These are phyloP conservation scores for Anoplius nigerrimus DNA, from an alignment of 2,888 invertebrate genomes.

Conservation along the genomic window DNA sequence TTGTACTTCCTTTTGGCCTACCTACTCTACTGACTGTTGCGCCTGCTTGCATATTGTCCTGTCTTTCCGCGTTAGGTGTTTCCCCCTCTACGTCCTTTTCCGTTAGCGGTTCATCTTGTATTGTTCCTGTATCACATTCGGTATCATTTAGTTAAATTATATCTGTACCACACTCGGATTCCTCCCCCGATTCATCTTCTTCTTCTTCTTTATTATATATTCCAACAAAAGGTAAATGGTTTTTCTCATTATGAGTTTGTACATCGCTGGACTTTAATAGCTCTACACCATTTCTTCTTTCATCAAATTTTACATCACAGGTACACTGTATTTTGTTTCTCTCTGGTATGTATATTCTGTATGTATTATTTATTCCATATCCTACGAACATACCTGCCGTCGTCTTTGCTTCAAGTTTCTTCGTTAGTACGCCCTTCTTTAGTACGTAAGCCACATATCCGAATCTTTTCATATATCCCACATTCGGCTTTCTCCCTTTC, in stretches of 20 bases:
- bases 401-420: slow-evolving; percentile 17
- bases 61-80: too few relatives aligned
- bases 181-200: too few relatives aligned
- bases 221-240: too few relatives aligned
- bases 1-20: too few relatives aligned
- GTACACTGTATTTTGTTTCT: neutral
- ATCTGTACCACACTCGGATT: too few relatives aligned
- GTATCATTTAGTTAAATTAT: too few relatives aligned
- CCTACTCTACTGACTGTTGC: too few relatives aligned
- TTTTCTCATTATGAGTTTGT: neutral
- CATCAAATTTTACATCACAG: slow-evolving; percentile 20
- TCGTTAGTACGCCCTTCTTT: neutral
- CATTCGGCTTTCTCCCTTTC: slow-evolving; percentile 12
- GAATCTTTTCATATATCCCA: slow-evolving; percentile 19
- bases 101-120: too few relatives aligned
- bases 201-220: too few relatives aligned
- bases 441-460: slow-evolving; percentile 11
- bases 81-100: too few relatives aligned
- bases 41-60: too few relatives aligned
- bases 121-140: too few relatives aligned
- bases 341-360: slow-evolving; percentile 19
- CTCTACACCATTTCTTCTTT: neutral
- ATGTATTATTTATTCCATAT: slow-evolving; percentile 13
- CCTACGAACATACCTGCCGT: slow-evolving; percentile 15
- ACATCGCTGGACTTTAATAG: neutral